Evolutionary conservation across 1,140 invertebrate species (phyloP), one percentile per base, ranked within the genome.

Genomic region (Nephila pilipes): DNA sequence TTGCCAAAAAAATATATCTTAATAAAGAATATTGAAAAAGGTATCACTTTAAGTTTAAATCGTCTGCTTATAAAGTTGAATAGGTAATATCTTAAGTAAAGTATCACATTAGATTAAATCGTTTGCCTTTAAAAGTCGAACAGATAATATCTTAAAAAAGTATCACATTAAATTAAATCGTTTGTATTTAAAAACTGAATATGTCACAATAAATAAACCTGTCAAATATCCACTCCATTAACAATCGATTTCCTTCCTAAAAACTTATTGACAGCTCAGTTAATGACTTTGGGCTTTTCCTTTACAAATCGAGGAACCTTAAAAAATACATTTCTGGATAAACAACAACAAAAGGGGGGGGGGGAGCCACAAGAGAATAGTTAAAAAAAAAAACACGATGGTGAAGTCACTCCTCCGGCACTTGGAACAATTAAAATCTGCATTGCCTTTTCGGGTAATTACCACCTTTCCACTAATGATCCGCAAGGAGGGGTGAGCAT

Each of bases 361-460:
- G 20, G 36, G 29, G 16, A 32, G 29, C 18, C 29, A 14, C 16
- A 4, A 29, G 32, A 20, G 5, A 22, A 55, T 20, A 38, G 80
- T 10, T n/a, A n/a, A n/a, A n/a, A n/a, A 20, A 32, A 10, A 20
- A 75, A 69, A 75, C 29, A 75, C 14, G 69, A 32, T 32, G 69
- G 18, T 29, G 22, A 46, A 46, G 69, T 75, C 32, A 75, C 12
- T 32, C 69, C 32, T 32, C 14, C 14, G 22, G 63, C 25, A 0
- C 20, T 36, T 16, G 75, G 36, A 46, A 89, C 69, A 89, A 79
- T 89, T 89, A 89, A 89, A 89, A 89, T 89, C 46, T 79, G 69
- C 87, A 89, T 79, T 79, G 79, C 46, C 87, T 46, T 55, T 29
- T 22, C 12, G 6, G 46, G 69, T 89, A 89, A 89, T 89, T 89